Percentiles rank a stretch among this genome's conserved stretches.
Conservation (phyloP, 2,113 vertebrate genomes). For the Ascaphus truei region DNA sequence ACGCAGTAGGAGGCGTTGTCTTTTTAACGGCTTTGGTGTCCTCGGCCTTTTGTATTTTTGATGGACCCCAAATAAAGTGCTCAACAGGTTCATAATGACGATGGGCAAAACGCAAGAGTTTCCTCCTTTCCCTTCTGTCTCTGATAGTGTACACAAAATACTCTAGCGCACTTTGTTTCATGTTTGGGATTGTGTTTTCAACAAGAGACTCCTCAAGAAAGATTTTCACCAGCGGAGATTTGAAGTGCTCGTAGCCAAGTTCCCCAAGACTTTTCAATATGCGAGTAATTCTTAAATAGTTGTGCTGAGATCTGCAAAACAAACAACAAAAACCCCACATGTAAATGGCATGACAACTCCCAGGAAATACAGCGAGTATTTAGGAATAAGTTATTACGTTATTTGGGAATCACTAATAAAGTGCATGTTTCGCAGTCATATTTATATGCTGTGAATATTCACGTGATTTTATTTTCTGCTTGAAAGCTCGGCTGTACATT, state of each 20-base stretch:
- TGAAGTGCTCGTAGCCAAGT: slow-evolving; percentile 92
- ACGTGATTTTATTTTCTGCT: too few species aligned
- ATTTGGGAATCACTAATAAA: too few species aligned
- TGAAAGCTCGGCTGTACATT: too few species aligned
- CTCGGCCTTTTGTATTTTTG: slow-evolving; percentile 56
- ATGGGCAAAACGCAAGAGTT: slow-evolving; percentile 84
- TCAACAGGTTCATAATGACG: slow-evolving; percentile 82
- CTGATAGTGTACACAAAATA: slow-evolving; percentile 95
- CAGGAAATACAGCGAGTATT: too few species aligned
- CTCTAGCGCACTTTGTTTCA: slow-evolving; percentile 91
- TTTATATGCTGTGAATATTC: too few species aligned
- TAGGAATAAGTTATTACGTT: too few species aligned
- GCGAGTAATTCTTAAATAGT: slow-evolving; percentile 94
- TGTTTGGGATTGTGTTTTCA: slow-evolving; percentile 83
- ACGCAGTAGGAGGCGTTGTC: slow-evolving; percentile 44
- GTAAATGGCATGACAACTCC: too few species aligned
- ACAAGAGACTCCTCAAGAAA: slow-evolving; percentile 89
- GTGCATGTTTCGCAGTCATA: too few species aligned
- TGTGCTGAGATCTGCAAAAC: slow-evolving; percentile 87
- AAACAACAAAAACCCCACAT: too few species aligned
- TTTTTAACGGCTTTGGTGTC: slow-evolving; percentile 54
- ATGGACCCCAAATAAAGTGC: slow-evolving; percentile 93
- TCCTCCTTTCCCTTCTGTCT: slow-evolving; percentile 79
- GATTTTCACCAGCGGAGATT: slow-evolving; percentile 84
- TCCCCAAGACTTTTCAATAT: slow-evolving; percentile 97